Base-by-base conservation (phyloP, 2,113 vertebrate genomes). In the Apteryx mantelli region DNA sequence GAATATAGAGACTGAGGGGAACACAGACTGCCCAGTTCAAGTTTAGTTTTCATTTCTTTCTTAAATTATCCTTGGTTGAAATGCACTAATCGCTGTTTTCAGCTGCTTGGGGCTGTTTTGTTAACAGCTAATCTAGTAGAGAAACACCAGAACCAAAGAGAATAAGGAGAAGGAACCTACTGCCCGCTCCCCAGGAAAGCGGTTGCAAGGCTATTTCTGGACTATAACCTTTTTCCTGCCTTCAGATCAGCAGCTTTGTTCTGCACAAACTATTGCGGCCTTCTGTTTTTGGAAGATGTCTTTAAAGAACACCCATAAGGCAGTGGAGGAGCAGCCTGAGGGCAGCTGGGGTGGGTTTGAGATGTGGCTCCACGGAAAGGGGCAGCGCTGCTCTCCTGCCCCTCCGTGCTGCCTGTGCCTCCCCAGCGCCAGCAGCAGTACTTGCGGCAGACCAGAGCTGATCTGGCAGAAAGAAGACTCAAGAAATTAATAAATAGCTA, bases 21-120 rank as follows among this genome's bases (percentile, higher is more conserved):
- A 94, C 36, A 91, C 71, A 63, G 26, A 80, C 30, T 71, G 32
- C 13, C 22, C 36, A 83, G 46, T 86, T 38, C 42, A 82, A 81
- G 71, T 38, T 91, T 66, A n/a, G 60, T 74, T 95, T 89, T 87
- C 24, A 40, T 94, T 91, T 93, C 64, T 91, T 69, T 88, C 36
- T 85, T 55, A 82, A 36, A 84, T 87, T 75, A 78, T 52, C 25
- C 24, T 83, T 8, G 7, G 24, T 11, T 85, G 66, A 89, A 95
- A 91, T 58, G 26, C 25, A 40, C 15, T 9, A 50, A n/a, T 65
- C 77, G 25, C 50, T 82, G 34, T 63, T 89, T 91, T 82, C 65
- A 74, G 63, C 34, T 80, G 26, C 2, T 89, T 85, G 53, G 50
- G 4, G 8, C 24, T 82, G 18, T 76, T 77, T 44, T 93, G 58